phyloP scores from a whole-genome alignment of 2,888 invertebrate genomes.

The Tetanocera ferruginea region DNA sequence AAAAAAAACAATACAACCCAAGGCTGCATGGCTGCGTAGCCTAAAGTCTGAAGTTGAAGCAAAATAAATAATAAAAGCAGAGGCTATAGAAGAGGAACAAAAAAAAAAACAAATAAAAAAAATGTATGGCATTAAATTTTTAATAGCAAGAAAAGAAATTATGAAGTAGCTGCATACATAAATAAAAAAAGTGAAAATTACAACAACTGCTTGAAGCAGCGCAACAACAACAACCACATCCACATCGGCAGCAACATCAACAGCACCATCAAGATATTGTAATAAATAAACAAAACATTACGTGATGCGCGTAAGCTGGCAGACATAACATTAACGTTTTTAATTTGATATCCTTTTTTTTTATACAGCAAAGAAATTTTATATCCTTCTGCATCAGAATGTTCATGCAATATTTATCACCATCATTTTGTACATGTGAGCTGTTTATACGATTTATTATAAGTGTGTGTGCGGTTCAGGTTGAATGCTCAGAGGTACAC shows the following conservation, averaged over 20 bases:
- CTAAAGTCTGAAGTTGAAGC: too few species aligned
- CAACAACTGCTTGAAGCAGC: neutral
- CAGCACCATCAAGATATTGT: neutral
- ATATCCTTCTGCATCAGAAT: neutral
- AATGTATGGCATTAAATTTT: constrained; percentile 24
- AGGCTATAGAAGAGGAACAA: neutral
- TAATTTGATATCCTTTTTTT: neutral
- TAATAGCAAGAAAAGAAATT: constrained; percentile 2
- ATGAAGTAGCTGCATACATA: neutral
- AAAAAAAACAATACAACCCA: neutral
- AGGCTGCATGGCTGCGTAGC: neutral
- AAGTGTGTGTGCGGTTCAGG: neutral
- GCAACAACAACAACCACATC: neutral
- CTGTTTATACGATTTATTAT: neutral
- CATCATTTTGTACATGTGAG: neutral
- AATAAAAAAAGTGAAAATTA: neutral
- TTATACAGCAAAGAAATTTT: neutral
- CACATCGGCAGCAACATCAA: neutral
- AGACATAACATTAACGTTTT: neutral
- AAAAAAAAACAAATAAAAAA: neutral
- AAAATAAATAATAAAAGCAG: constrained; percentile 4
- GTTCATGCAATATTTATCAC: neutral
- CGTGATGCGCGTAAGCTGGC: neutral
- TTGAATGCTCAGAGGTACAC: neutral
- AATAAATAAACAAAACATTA: constrained; percentile 11